Evolutionary conservation across 2,113 vertebrate genomes (phyloP).

Genomic region (Peromyscus maniculatus): DNA sequence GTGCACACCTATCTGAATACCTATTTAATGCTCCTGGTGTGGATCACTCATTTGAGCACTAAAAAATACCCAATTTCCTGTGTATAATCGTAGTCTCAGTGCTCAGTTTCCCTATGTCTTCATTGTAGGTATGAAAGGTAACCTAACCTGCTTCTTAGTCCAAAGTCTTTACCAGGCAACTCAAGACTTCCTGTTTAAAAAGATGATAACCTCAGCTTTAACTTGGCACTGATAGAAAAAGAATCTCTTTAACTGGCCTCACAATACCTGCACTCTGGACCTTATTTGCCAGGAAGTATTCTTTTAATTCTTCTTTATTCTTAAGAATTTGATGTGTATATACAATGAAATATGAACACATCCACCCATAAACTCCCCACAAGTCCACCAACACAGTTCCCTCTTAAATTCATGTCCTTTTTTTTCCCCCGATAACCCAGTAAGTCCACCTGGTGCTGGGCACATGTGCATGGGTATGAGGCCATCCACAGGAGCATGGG

Average conservation of each 20-base stretch:
- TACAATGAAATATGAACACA: not conserved
- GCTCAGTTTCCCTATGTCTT: not conserved
- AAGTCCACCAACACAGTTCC: not conserved
- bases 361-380: not conserved
- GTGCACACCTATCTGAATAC: not conserved
- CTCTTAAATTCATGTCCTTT: not conserved
- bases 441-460: not conserved
- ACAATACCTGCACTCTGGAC: not conserved
- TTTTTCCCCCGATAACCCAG: too few species aligned
- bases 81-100: not conserved
- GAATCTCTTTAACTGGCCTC: not conserved
- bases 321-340: not conserved
- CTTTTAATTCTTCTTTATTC: not conserved
- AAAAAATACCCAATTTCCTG: not conserved
- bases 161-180: not conserved
- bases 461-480: not conserved
- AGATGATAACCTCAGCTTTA: not conserved
- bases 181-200: not conserved
- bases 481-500: not conserved
- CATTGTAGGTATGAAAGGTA: not conserved
- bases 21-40: not conserved
- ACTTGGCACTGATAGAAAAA: not conserved
- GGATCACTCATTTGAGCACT: not conserved
- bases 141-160: not conserved
- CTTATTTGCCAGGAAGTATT: not conserved